Conservation (phyloP, 2,113 vertebrate genomes). For the Neodon shergylaensis region DNA sequence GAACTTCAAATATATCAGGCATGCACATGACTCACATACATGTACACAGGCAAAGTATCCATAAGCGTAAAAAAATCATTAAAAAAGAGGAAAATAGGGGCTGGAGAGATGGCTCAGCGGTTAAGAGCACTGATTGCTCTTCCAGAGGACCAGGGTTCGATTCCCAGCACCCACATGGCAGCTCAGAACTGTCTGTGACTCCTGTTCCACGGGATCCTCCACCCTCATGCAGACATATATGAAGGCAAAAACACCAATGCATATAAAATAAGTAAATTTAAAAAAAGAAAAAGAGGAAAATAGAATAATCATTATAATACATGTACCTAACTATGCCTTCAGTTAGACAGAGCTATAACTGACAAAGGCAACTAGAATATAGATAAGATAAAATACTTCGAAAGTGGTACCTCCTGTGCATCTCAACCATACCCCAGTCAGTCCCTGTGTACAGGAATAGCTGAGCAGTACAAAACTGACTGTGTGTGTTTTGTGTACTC, state of each 20-base stretch:
- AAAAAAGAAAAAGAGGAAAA: background rate
- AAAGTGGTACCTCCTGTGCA: background rate
- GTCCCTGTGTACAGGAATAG: background rate
- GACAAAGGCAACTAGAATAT: background rate
- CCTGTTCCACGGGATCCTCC: too few species aligned
- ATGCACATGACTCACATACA: background rate
- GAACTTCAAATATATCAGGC: background rate
- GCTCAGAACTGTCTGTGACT: too few species aligned
- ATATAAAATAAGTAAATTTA: background rate
- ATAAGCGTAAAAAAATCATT: too few species aligned
- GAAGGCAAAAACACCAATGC: too few species aligned
- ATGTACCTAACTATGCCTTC: background rate
- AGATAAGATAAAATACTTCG: background rate
- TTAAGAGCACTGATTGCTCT: too few species aligned
- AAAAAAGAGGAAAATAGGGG: too few species aligned
- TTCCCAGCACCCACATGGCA: too few species aligned
- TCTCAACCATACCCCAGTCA: background rate
- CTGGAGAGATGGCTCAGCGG: too few species aligned
- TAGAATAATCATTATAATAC: background rate
- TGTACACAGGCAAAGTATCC: background rate
- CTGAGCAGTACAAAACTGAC: background rate
- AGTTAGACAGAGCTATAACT: background rate
- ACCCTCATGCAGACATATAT: too few species aligned
- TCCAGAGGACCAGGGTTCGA: too few species aligned
- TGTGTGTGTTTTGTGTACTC: background rate